Evolutionary conservation across 2,888 invertebrate species (phyloP), one percentile per base, ranked within the genome.

Genomic region (Thera britannica): DNA sequence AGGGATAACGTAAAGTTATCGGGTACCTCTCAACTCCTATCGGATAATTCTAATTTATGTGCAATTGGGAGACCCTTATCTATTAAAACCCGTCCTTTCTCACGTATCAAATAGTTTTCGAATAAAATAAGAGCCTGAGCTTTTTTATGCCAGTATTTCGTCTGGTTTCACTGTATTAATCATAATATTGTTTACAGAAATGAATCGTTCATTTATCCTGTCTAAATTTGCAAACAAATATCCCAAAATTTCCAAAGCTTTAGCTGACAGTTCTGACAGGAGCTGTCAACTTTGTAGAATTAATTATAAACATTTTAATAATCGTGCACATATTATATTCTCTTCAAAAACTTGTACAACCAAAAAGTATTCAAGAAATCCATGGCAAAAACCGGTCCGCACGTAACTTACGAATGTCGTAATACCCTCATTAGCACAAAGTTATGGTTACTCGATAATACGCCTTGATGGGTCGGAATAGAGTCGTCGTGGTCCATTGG

Each of bases 381-480:
- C 67, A 69, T 67, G 63, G 71, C 62, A 60, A 64, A 71, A 73
- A 75, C 75, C 75, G 72, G 75, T 74, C 72, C 12, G 62, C 63
- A 70, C 75, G 69, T 74, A 75, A 74, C 74, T 74, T 57, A 70
- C 72, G 44, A 72, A 75, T 76, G 73, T 76, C 72, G 76, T 75
- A 76, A 76, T 70, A 72, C 68, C 70, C 69, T 75, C 74, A 73
- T 74, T 74, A 72, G 60, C 70, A 73, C 70, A 54, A 73, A 68
- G 57, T 65, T 70, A 61, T n/a, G 9, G 62, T 72, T 65, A 71
- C 57, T 63, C 69, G 65, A 79, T 71, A 63, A 65, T 75, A 67
- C 72, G 73, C 80, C 77, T 74, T 83, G 79, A 74, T 12, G 58
- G 48, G 52, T 66, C 7, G 58, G 1, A 46, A 76, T 82, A 83